phyloP scores from a whole-genome alignment of 2,113 vertebrate species.

The Nyctibius bracteatus region DNA sequence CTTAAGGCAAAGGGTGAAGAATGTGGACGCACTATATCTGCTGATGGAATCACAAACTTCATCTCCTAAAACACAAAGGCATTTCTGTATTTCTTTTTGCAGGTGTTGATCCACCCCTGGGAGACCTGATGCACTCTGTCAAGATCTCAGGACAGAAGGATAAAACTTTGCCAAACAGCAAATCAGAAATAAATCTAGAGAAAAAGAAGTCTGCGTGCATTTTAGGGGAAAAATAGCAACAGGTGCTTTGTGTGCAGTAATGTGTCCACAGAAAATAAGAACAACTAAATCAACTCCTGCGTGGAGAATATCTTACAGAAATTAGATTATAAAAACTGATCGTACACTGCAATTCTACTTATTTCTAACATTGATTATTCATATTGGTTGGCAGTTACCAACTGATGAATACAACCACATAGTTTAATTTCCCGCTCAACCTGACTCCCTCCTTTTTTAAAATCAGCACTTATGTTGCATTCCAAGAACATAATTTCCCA shows the following conservation, averaged over 20 bases:
- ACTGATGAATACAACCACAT: background rate
- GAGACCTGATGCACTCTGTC: background rate
- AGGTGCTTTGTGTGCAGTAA: background rate
- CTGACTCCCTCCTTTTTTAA: background rate
- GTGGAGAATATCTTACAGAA: background rate
- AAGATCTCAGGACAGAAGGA: background rate
- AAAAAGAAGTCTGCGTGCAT: background rate
- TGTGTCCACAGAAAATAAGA: background rate
- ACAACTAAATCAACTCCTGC: background rate
- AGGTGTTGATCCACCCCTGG: background rate
- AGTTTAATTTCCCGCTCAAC: background rate
- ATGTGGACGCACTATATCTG: rapidly evolving
- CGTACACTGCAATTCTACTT: background rate
- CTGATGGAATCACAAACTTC: background rate
- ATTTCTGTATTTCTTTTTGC: background rate
- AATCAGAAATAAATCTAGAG: background rate
- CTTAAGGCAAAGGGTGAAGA: background rate
- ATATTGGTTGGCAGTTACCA: background rate
- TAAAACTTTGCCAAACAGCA: background rate
- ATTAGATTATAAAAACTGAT: background rate
- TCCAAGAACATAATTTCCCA: background rate
- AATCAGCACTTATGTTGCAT: background rate
- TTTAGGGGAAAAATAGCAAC: background rate
- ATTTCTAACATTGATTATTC: background rate
- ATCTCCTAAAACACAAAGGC: background rate